A percentile compares a stretch with the other conserved stretches of the same genome.
Evolutionary conservation across 2,797 vertebrate genomes (phyloP).

Genomic region (Cetoscarus ocellatus): DNA sequence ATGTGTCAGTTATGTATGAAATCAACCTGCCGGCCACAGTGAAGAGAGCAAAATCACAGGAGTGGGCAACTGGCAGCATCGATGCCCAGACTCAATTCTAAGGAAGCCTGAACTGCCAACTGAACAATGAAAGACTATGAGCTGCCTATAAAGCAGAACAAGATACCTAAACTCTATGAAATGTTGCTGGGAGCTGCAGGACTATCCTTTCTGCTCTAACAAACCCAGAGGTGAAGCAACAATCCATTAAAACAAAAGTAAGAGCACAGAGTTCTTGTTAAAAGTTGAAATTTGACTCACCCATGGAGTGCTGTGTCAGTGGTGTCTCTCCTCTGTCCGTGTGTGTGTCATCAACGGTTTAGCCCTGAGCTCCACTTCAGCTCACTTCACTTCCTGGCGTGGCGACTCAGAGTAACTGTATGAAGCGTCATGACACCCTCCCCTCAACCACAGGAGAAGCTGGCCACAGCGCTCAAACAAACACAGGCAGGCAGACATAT

Average conservation of each 20-base stretch:
- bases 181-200: not conserved
- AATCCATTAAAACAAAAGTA: not conserved
- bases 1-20: too few species aligned
- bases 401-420: slow-evolving; percentile 53
- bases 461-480: slow-evolving; percentile 30
- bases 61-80: too few species aligned
- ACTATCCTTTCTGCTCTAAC: not conserved
- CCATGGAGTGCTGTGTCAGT: slow-evolving; percentile 66
- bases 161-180: not conserved
- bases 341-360: slow-evolving; percentile 52
- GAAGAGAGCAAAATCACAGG: too few species aligned
- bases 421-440: slow-evolving; percentile 68
- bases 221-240: not conserved
- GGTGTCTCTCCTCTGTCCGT: slow-evolving; percentile 34
- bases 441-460: slow-evolving; percentile 60
- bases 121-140: not conserved
- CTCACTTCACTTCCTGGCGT: slow-evolving; percentile 76
- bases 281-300: slow-evolving; percentile 47
- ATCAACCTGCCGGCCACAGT: too few species aligned
- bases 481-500: slow-evolving; percentile 23
- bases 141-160: not conserved
- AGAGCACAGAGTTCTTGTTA: not conserved
- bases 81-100: too few species aligned
- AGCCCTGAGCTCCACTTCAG: slow-evolving; percentile 40
- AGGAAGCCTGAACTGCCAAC: too few species aligned